Evolutionary conservation across 53 echinoderm and acorn worm genomes (phyloP), one percentile per base, ranked within the genome.

Genomic region (Crossaster papposus): DNA sequence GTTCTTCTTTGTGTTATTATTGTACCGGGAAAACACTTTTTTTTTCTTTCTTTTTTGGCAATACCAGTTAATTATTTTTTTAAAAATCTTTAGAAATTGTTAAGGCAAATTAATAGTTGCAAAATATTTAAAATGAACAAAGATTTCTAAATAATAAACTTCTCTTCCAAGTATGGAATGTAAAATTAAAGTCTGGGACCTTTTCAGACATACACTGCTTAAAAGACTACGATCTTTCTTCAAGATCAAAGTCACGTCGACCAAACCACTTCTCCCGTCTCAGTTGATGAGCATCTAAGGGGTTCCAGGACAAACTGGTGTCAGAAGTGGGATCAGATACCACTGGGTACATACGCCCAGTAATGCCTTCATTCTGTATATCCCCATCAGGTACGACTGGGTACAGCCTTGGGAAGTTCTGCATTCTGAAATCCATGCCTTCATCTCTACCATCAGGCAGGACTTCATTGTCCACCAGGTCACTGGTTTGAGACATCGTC

Each of bases 391-490:
- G 86, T 86, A 76, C 77, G 33, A 55, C 74, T 54, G 86, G 86
- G 75, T 75, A 86, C 76, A 62, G 0, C 54, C 62, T 54, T 14
- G 86, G 86, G 17, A 54, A 0, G 14, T 5, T 31, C 36, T 37
- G 54, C 28, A 86, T 73, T 75, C 54, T 54, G 14, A 74, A 54
- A 9, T 36, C 86, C 20, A 24, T 37, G 22, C 74, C 87, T 51
- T 53, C 64, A 55, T 13, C 54, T 22, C 18, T 18, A 18, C 36
- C 58, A 12, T 87, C 76, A 4, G 87, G 77, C 24, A 87, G 76
- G 22, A 58, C 62, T 37, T 87, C 87, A 77, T 87, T 87, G 7
- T 87, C 77, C 15, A 87, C 62, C n/a, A 87, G 87, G 38, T 62
- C 8, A 4, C 31, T 72, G 33, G 50, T 77, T 33, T 87, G 76